Conservation (phyloP, 2,113 vertebrate species). For the Hippocampus comes region DNA sequence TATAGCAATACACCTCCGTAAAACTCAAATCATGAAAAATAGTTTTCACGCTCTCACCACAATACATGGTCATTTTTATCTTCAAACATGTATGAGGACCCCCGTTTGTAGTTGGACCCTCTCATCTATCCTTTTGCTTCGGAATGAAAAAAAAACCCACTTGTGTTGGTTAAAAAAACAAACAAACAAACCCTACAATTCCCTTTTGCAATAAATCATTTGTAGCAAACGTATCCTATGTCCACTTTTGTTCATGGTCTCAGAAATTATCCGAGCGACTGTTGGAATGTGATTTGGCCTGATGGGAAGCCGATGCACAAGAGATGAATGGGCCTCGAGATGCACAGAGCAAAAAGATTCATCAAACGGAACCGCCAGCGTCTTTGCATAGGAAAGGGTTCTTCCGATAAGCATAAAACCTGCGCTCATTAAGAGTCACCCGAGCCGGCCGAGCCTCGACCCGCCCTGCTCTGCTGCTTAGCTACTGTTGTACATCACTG, state of each 20-base stretch:
- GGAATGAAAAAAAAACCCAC: too few relatives aligned
- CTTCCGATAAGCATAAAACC: slow-evolving; percentile 45
- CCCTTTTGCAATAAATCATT: too few relatives aligned
- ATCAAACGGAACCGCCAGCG: slow-evolving; percentile 17
- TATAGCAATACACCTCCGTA: too few relatives aligned
- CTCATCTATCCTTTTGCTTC: too few relatives aligned
- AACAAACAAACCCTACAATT: not conserved
- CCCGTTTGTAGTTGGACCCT: too few relatives aligned
- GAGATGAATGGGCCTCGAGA: slow-evolving; percentile 38
- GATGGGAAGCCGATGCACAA: slow-evolving; percentile 30
- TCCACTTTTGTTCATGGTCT: not conserved
- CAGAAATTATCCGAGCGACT: not conserved
- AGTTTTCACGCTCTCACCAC: too few relatives aligned
- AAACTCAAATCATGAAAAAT: too few relatives aligned
- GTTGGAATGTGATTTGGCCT: not conserved
- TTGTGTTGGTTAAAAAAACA: not conserved
- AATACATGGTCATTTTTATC: too few relatives aligned
- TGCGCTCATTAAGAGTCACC: slow-evolving; percentile 50
- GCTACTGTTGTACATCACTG: slow-evolving; percentile 62
- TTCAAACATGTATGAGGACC: too few relatives aligned
- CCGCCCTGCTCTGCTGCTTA: slow-evolving; percentile 39
- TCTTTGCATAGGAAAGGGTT: slow-evolving; percentile 19
- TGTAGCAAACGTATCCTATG: not conserved
- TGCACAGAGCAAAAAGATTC: slow-evolving; percentile 39
- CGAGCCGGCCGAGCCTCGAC: slow-evolving; percentile 23